phyloP scores from a whole-genome alignment of 2,797 vertebrate genomes.

The Apogon talboti region DNA sequence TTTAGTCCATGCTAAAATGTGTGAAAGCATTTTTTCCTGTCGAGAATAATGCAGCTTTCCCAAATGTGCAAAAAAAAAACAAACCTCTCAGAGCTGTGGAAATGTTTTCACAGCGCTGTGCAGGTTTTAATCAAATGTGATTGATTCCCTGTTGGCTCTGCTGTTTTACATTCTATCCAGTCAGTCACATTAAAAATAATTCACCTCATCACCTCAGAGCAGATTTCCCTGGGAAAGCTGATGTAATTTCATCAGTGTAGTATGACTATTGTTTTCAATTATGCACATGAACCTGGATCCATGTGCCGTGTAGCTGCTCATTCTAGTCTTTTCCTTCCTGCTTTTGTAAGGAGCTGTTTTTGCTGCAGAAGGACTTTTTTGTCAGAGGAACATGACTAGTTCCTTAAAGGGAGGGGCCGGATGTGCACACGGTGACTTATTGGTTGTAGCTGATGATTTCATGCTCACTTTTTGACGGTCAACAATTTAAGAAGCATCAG shows the following conservation, averaged over 20 bases:
- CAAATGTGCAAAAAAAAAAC: no score
- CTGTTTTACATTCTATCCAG: background rate
- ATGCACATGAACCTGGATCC: conserved; percentile 22
- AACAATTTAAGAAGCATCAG: conserved; percentile 11
- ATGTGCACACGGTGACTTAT: conserved; percentile 14
- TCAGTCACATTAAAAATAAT: conserved; percentile 14
- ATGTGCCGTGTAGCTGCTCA: conserved; percentile 47
- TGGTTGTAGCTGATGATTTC: conserved; percentile 35
- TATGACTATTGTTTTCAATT: conserved; percentile 57
- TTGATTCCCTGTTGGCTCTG: background rate
- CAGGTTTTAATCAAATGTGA: background rate
- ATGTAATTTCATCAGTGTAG: conserved; percentile 38
- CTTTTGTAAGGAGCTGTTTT: conserved; percentile 69
- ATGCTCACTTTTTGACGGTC: conserved; percentile 30
- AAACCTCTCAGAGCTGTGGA: background rate
- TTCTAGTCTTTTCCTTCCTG: conserved; percentile 73
- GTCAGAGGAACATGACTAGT: conserved; percentile 33
- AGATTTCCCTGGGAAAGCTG: conserved; percentile 38
- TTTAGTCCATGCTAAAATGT: no score
- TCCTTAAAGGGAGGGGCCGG: conserved; percentile 17
- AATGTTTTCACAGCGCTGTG: background rate
- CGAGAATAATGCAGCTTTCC: background rate
- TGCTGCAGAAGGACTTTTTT: conserved; percentile 28
- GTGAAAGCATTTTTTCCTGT: background rate
- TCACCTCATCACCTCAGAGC: conserved; percentile 27